A percentile compares a stretch with the other conserved stretches of the same genome.
Evolutionary conservation across 2,797 vertebrate species (phyloP).

Genomic region (Aeoliscus strigatus): DNA sequence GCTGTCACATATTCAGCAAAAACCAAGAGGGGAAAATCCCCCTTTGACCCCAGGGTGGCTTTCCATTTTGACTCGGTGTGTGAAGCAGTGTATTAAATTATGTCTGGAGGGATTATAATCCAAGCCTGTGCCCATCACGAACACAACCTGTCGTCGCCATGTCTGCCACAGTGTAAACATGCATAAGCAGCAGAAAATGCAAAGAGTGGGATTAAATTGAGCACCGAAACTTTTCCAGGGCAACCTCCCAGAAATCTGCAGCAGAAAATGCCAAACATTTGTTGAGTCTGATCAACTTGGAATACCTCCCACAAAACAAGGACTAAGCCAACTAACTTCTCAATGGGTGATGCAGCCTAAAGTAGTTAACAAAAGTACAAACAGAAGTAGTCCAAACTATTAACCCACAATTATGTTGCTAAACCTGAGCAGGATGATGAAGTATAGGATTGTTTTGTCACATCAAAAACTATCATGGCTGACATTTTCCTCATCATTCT

Average conservation of each 20-base stretch:
- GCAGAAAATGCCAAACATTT: conserved; percentile 56
- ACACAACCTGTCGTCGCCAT: conserved; percentile 16
- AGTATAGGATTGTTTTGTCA: too few relatives aligned
- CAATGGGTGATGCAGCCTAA: conserved; percentile 16
- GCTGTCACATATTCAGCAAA: conserved; percentile 36
- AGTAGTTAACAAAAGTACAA: conserved; percentile 20
- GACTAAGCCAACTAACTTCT: conserved; percentile 18
- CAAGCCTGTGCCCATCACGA: conserved; percentile 17
- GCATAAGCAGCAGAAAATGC: conserved; percentile 39
- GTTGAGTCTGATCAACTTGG: conserved; percentile 54
- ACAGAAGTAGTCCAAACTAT: too few relatives aligned
- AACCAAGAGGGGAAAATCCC: conserved; percentile 5
- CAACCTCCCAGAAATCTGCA: conserved; percentile 43
- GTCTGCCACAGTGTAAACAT: conserved; percentile 42
- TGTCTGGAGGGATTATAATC: conserved; percentile 46
- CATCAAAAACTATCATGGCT: too few relatives aligned
- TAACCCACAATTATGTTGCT: conserved; percentile 3
- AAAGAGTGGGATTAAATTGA: conserved; percentile 32
- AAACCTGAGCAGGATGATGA: too few relatives aligned
- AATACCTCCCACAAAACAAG: conserved; percentile 18
- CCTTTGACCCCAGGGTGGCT: conserved; percentile 3
- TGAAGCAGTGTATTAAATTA: conserved; percentile 33
- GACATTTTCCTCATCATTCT: too few relatives aligned
- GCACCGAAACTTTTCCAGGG: conserved; percentile 37
- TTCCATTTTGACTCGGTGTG: conserved; percentile 11